Evolutionary conservation across 2,113 vertebrate species (phyloP).

Genomic region (Tachuris rubrigastra): DNA sequence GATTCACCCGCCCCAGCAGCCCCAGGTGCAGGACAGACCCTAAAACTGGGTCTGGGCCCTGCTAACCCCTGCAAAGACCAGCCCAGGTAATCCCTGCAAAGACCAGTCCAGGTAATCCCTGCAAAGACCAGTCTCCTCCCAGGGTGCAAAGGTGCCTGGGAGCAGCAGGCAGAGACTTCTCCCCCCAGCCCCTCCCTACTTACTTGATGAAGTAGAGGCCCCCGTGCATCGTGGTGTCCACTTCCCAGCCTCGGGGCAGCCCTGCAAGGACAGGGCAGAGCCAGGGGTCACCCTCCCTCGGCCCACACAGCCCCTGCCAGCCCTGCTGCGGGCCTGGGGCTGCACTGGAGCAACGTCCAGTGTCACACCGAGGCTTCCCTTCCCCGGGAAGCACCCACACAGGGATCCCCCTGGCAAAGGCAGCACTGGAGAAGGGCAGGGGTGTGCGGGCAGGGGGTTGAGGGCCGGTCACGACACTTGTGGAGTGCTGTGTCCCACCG

Average conservation of each 20-base stretch:
- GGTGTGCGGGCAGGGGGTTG: fast-evolving
- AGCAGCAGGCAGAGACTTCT: neutral
- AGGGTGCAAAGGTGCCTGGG: neutral
- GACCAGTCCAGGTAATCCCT: too few relatives aligned
- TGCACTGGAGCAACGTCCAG: neutral
- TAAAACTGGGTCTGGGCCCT: neutral
- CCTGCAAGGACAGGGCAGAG: constrained; percentile 51
- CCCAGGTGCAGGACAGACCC: neutral
- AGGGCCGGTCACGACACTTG: fast-evolving
- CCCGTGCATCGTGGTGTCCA: constrained; percentile 70
- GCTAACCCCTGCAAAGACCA: neutral
- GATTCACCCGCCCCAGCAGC: neutral
- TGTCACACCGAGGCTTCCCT: neutral
- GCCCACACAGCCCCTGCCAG: fast-evolving
- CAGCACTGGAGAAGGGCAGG: neutral
- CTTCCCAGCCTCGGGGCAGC: constrained; percentile 78
- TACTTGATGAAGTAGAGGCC: constrained; percentile 80
- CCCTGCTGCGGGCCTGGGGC: neutral
- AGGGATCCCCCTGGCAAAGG: neutral
- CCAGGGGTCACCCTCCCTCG: neutral
- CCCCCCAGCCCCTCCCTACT: constrained; percentile 21
- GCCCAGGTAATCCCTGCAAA: neutral
- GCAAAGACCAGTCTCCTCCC: neutral
- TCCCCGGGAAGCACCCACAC: neutral
- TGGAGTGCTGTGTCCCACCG: fast-evolving